A percentile compares a stretch with the other conserved stretches of the same genome.
Conservation (phyloP, 1,140 invertebrate genomes). For the Bacillus rossius region DNA sequence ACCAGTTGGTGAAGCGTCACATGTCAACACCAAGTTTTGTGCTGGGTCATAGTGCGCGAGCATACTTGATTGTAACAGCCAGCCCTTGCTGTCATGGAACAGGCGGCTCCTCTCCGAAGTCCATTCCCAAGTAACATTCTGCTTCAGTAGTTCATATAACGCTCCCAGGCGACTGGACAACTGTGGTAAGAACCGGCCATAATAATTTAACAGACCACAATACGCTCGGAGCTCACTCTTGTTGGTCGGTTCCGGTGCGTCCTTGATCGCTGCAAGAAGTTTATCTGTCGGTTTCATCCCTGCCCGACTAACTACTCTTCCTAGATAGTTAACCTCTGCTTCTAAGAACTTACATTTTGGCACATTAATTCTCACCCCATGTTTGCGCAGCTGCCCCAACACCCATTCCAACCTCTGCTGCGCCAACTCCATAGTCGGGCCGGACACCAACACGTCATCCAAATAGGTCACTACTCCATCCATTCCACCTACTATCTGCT, state of each 20-base stretch:
- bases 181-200: not conserved
- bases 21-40: slow-evolving; percentile 10
- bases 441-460: too few species aligned
- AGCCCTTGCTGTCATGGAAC: not conserved
- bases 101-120: not conserved
- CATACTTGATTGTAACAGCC: not conserved
- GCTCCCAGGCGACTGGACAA: not conserved
- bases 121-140: not conserved
- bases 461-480: too few species aligned
- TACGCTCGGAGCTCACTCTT: not conserved
- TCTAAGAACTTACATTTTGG: too few species aligned
- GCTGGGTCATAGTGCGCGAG: slow-evolving; percentile 10
- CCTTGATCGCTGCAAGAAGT: not conserved
- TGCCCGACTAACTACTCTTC: not conserved
- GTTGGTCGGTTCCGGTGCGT: not conserved
- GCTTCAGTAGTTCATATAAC: not conserved
- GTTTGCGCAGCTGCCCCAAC: too few species aligned
- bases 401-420: too few species aligned
- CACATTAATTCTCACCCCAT: too few species aligned
- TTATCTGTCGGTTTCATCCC: not conserved
- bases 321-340: not conserved
- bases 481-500: too few species aligned
- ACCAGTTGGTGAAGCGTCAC: slow-evolving; percentile 32
- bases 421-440: too few species aligned
- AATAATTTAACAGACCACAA: not conserved